Percentiles rank a stretch among this genome's conserved stretches.
phyloP scores from a whole-genome alignment of 2,113 vertebrate species.

The Triplophysa tibetana region DNA sequence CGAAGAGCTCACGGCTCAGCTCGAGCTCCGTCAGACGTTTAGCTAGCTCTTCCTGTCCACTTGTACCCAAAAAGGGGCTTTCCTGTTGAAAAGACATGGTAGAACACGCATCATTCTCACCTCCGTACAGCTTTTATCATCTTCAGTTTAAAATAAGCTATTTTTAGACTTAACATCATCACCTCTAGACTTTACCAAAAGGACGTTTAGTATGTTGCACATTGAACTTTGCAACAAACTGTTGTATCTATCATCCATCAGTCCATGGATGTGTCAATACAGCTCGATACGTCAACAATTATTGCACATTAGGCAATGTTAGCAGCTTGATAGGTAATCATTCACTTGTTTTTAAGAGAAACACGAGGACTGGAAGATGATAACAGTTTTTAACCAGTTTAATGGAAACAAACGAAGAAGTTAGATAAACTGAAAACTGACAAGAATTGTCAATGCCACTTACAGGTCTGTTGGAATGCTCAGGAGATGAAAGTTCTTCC shows the following conservation, averaged over 20 bases:
- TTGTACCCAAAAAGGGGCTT: conserved; percentile 87
- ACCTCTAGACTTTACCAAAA: not conserved
- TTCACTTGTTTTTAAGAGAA: conserved; percentile 43
- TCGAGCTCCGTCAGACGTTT: conserved; percentile 92
- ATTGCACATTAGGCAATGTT: conserved; percentile 22
- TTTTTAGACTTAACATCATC: not conserved
- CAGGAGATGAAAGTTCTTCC: conserved; percentile 90
- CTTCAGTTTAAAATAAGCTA: not conserved
- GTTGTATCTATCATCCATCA: not conserved
- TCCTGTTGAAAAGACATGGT: conserved; percentile 69
- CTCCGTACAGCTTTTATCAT: not conserved
- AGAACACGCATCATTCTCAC: conserved; percentile 4
- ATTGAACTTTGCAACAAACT: conserved; percentile 62
- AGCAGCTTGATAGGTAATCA: conserved; percentile 40
- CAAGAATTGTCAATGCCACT: conserved; percentile 65
- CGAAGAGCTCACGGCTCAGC: conserved; percentile 85
- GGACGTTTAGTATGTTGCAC: not conserved
- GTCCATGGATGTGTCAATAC: conserved; percentile 46
- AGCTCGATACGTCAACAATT: conserved; percentile 12
- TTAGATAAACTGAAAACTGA: not conserved
- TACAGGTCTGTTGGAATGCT: conserved; percentile 86
- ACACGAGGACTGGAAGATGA: not conserved
- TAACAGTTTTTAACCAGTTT: not conserved
- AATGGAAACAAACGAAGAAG: not conserved
- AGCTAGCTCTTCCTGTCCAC: conserved; percentile 89